These are phyloP conservation scores for Zaprionus ghesquierei DNA, from an alignment of 1,140 invertebrate genomes.

Conservation along the genomic window DNA sequence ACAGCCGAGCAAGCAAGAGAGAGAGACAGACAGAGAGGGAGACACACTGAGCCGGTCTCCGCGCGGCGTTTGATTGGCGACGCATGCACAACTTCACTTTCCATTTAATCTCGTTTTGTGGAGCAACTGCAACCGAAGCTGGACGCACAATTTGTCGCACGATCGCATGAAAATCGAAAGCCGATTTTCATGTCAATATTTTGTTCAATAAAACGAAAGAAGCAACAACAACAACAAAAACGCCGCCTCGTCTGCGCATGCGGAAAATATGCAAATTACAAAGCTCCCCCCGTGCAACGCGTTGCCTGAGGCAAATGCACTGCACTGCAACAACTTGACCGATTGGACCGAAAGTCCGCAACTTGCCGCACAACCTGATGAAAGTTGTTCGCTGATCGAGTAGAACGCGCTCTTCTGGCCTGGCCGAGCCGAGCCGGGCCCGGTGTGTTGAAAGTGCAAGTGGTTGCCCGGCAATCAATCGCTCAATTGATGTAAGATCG, in stretches of 20 bases:
- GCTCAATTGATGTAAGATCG: slow-evolving; percentile 62
- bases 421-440: no score
- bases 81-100: slow-evolving; percentile 77
- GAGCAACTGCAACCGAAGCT: slow-evolving; percentile 42
- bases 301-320: slow-evolving; percentile 25
- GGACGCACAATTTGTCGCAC: slow-evolving; percentile 73
- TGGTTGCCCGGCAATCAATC: slow-evolving; percentile 37
- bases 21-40: slow-evolving; percentile 5
- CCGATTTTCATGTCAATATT: slow-evolving; percentile 81
- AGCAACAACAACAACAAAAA: neutral
- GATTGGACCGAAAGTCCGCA: slow-evolving; percentile 68
- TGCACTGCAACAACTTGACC: slow-evolving; percentile 48
- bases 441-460: slow-evolving; percentile 66
- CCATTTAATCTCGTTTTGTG: slow-evolving; percentile 77
- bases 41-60: neutral
- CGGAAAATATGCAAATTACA: slow-evolving; percentile 80
- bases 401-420: slow-evolving; percentile 51
- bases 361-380: slow-evolving; percentile 39
- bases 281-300: neutral
- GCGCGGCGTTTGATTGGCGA: slow-evolving; percentile 55
- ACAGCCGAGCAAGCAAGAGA: slow-evolving; percentile 11
- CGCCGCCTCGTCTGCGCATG: slow-evolving; percentile 58
- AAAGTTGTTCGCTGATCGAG: slow-evolving; percentile 66
- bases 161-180: slow-evolving; percentile 68
- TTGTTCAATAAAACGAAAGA: slow-evolving; percentile 66